phyloP scores from a whole-genome alignment of 2,797 vertebrate genomes.

The Gobio occitaniae region DNA sequence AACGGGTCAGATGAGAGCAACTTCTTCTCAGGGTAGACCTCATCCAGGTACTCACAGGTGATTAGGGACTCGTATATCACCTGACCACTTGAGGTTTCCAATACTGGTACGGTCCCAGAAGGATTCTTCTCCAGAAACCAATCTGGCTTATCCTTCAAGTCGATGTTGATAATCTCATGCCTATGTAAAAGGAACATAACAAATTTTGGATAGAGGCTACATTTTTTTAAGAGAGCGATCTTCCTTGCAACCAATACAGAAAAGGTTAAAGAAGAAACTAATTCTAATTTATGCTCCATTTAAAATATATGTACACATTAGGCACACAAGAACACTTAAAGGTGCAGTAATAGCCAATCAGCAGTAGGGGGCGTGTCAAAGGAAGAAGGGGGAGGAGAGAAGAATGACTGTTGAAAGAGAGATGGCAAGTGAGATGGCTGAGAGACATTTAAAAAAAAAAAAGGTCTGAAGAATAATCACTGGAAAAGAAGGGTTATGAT shows the following conservation, averaged over 20 bases:
- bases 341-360: neutral
- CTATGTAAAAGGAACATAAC: conserved; percentile 67
- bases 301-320: neutral
- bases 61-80: conserved; percentile 90
- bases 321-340: neutral
- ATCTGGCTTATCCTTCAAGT: conserved; percentile 90
- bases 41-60: conserved; percentile 93
- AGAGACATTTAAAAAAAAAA: neutral
- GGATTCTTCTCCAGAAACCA: conserved; percentile 90
- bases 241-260: neutral
- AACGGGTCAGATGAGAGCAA: conserved; percentile 85
- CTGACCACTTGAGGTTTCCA: conserved; percentile 88
- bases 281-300: neutral
- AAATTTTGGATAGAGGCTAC: neutral
- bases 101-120: conserved; percentile 83
- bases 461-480: too few relatives aligned
- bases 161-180: conserved; percentile 88
- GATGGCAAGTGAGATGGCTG: neutral
- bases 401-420: neutral
- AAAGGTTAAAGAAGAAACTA: neutral
- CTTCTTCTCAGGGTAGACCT: conserved; percentile 84
- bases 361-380: neutral
- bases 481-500: neutral
- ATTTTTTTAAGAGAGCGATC: neutral
- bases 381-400: neutral